phyloP scores from a whole-genome alignment of 2,888 invertebrate species.

The Lasioglossum lativentre region DNA sequence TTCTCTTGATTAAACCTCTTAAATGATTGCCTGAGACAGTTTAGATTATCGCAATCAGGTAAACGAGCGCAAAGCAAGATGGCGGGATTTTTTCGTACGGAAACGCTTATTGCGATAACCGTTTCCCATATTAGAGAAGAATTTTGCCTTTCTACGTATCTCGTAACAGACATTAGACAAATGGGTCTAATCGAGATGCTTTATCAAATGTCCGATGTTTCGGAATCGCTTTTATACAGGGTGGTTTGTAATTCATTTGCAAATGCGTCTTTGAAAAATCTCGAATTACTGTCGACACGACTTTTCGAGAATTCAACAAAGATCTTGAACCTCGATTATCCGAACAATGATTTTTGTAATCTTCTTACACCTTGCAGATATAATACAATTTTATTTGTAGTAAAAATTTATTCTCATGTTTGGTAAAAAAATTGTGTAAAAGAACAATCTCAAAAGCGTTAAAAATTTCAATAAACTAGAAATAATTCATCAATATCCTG shows the following conservation, averaged over 20 bases:
- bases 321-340: no score
- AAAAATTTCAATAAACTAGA: no score
- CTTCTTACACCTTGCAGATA: no score
- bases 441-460: no score
- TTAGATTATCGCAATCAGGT: neutral
- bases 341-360: no score
- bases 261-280: neutral
- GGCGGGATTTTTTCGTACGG: slow-evolving; percentile 2
- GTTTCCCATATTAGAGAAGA: neutral
- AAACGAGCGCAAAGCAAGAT: neutral
- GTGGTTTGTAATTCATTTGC: neutral
- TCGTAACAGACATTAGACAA: neutral
- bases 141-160: slow-evolving; percentile 19
- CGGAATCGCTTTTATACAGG: neutral
- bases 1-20: neutral
- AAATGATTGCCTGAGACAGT: neutral
- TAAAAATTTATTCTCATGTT: no score
- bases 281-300: neutral
- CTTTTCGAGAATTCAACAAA: no score
- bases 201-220: slow-evolving; percentile 17
- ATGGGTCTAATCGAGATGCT: slow-evolving; percentile 2
- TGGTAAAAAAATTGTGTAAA: no score
- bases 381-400: no score
- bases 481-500: no score
- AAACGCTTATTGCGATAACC: neutral